Evolutionary conservation across 2,113 vertebrate genomes (phyloP).

Genomic region (Crotalus helleri): DNA sequence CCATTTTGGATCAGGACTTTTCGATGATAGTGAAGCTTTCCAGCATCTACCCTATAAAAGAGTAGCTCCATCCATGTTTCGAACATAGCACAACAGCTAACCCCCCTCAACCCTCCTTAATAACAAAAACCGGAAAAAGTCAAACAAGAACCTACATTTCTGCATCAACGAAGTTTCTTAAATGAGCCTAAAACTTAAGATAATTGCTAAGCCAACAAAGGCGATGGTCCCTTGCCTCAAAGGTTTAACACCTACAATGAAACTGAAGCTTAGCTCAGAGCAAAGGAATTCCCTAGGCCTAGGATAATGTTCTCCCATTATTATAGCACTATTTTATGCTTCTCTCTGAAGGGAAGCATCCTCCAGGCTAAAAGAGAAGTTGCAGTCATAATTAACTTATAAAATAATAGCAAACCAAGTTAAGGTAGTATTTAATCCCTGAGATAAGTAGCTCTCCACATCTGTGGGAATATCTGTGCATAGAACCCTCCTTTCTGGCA

Average conservation of each 20-base stretch:
- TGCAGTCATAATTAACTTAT: neutral
- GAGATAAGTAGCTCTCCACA: neutral
- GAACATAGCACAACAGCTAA: neutral
- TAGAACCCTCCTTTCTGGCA: neutral
- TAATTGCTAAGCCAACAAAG: neutral
- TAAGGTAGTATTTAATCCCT: neutral
- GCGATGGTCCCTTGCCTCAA: neutral
- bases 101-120: neutral
- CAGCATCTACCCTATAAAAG: slow-evolving; percentile 81
- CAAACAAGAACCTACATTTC: neutral
- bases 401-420: neutral
- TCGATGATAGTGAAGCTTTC: slow-evolving; percentile 92
- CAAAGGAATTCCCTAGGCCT: neutral
- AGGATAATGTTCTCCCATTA: neutral
- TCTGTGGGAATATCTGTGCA: neutral
- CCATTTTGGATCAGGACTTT: slow-evolving; percentile 81
- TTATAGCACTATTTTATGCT: neutral
- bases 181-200: neutral
- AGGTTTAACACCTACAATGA: neutral
- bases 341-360: neutral
- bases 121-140: neutral
- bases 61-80: neutral
- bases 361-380: neutral
- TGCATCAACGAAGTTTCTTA: neutral
- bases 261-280: neutral